Evolutionary conservation across 2,113 vertebrate species (phyloP).

Genomic region (Alethe diademata): DNA sequence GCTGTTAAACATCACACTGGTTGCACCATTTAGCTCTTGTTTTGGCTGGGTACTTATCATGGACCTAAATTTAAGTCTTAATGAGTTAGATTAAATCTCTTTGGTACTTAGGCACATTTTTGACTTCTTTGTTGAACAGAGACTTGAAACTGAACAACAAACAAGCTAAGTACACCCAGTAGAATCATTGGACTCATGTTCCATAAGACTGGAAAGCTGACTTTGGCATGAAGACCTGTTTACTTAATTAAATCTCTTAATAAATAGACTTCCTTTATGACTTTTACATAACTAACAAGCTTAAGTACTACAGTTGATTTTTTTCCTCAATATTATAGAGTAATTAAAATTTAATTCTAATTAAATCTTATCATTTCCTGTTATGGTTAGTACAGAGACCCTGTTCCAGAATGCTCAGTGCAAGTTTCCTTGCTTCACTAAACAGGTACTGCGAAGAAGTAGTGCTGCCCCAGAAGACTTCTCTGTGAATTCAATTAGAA

Average conservation of each 20-base stretch:
- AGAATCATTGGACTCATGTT: conserved; percentile 3
- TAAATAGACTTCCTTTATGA: conserved; percentile 17
- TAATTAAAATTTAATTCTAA: conserved; percentile 60
- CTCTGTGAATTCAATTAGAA: neutral
- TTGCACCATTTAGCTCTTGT: neutral
- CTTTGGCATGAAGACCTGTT: conserved; percentile 46
- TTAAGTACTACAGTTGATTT: conserved; percentile 24
- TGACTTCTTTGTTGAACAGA: neutral
- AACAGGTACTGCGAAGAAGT: neutral
- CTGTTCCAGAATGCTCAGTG: neutral
- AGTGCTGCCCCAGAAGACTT: neutral
- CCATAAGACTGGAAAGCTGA: conserved; percentile 3
- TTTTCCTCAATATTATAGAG: conserved; percentile 41
- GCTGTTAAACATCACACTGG: neutral
- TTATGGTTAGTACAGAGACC: neutral
- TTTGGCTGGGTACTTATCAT: neutral
- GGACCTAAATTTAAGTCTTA: neutral
- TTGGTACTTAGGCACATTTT: neutral
- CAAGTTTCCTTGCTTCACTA: conserved; percentile 7
- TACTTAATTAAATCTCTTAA: conserved; percentile 48
- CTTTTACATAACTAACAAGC: conserved; percentile 37
- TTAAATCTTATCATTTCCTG: neutral
- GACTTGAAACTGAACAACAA: conserved; percentile 1
- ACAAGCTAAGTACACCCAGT: neutral
- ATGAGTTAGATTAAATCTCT: neutral